Evolutionary conservation across 2,797 vertebrate species (phyloP), one percentile per base, ranked within the genome.

Genomic region (Xenopus petersii): DNA sequence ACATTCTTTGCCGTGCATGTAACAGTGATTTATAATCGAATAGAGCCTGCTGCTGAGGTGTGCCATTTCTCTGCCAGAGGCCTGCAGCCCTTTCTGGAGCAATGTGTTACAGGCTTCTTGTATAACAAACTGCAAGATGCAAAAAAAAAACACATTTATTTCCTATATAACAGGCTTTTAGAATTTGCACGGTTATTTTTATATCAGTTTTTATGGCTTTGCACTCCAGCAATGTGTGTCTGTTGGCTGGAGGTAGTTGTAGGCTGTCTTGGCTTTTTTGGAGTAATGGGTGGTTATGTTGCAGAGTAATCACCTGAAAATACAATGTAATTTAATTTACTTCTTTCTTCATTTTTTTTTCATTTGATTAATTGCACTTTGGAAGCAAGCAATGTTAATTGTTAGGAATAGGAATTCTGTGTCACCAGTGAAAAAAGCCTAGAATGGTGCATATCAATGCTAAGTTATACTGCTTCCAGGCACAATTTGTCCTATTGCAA

Each of bases 11-110:
- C 82, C 88, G 89, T 0, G 87, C 86, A 80, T 93, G 91, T 80
- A 95, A 95, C 90, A 88, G 70, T 75, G 91, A 88, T 87, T 90
- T 95, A 91, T 98, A 85, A 95, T 70, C 67, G 64, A 51, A 10
- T 10, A 24, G 12, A 70, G 12, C 15, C n/a, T 24, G 33, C 33
- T 16, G 24, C 70, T 26, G 58, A 17, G 48, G 26, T 48, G 42
- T 24, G 68, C 58, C 30, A 47, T 48, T 72, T 49, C 26, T 76
- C 36, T 77, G 63, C 64, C 65, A 62, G 51, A 59, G 26, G 47
- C 42, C 54, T 30, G 24, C 24, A 56, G 56, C 30, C 48, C 21
- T 51, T 66, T 48, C 30, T 68, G 59, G 59, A 72, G 75, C 48
- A 71, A 67, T 58, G 64, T 26, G 42, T 16, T 49, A 10, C 66